Evolutionary conservation across 2,888 invertebrate genomes (phyloP).

Genomic region (Cremastinae sp.): DNA sequence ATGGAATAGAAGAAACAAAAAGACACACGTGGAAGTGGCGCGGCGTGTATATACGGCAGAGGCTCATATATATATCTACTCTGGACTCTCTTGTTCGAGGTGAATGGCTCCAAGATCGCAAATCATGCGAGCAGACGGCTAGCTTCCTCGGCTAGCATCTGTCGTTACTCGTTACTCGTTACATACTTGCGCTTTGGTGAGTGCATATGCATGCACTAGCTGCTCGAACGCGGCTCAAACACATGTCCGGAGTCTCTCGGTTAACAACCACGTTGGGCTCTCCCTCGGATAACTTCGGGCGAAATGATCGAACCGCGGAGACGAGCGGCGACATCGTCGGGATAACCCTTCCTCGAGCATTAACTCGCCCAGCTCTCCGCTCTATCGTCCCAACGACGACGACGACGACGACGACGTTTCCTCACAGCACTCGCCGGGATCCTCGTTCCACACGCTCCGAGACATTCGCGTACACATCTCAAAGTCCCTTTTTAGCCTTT

Average conservation of each 20-base stretch:
- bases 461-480: constrained; percentile 23
- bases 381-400: not conserved
- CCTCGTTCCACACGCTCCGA: constrained; percentile 1
- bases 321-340: constrained; percentile 12
- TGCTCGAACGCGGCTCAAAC: constrained; percentile 69
- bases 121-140: constrained; percentile 64
- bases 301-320: constrained; percentile 1
- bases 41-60: constrained; percentile 16
- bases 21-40: constrained; percentile 14
- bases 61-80: too few species aligned
- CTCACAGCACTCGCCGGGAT: not conserved
- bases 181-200: constrained; percentile 62
- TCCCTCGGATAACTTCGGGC: constrained; percentile 41
- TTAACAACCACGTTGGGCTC: constrained; percentile 45
- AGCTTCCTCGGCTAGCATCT: constrained; percentile 71
- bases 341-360: constrained; percentile 26
- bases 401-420: not conserved
- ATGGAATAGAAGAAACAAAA: constrained; percentile 35
- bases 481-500: constrained; percentile 20
- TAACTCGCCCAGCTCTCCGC: constrained; percentile 7
- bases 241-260: constrained; percentile 67
- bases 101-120: constrained; percentile 66
- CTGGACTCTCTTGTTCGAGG: constrained; percentile 41
- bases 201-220: constrained; percentile 24
- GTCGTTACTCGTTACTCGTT: constrained; percentile 73